Evolutionary conservation across 2,888 invertebrate genomes (phyloP).

Genomic region (Erebia ligea): DNA sequence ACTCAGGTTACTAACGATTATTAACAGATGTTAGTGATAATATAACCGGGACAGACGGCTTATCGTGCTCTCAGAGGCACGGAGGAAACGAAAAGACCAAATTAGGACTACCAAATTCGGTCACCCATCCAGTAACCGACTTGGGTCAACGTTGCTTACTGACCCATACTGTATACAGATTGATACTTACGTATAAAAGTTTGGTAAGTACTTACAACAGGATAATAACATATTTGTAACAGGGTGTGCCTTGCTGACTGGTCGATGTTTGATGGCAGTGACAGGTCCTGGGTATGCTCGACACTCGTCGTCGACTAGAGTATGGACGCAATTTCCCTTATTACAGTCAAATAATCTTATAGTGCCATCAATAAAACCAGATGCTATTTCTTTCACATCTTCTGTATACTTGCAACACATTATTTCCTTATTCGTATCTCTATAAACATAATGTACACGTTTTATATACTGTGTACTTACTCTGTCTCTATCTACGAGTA

Average conservation of each 20-base stretch:
- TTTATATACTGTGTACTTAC: background rate
- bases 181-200: background rate
- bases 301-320: constrained; percentile 81
- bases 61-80: no score
- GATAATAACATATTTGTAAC: constrained; percentile 81
- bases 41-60: no score
- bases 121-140: no score
- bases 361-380: constrained; percentile 84
- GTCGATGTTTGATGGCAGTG: constrained; percentile 84
- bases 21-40: no score
- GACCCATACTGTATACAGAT: no score
- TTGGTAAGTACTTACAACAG: constrained; percentile 77
- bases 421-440: constrained; percentile 79
- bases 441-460: constrained; percentile 50
- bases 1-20: no score
- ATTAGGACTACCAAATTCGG: no score
- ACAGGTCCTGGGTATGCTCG: constrained; percentile 80
- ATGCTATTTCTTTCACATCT: constrained; percentile 82
- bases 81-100: no score
- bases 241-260: constrained; percentile 83
- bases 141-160: no score
- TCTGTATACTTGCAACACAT: constrained; percentile 85
- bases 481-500: no score
- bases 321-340: constrained; percentile 72
- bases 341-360: constrained; percentile 80